Evolutionary conservation across 2,888 invertebrate genomes (phyloP).

Genomic region (Cremastinae sp.): DNA sequence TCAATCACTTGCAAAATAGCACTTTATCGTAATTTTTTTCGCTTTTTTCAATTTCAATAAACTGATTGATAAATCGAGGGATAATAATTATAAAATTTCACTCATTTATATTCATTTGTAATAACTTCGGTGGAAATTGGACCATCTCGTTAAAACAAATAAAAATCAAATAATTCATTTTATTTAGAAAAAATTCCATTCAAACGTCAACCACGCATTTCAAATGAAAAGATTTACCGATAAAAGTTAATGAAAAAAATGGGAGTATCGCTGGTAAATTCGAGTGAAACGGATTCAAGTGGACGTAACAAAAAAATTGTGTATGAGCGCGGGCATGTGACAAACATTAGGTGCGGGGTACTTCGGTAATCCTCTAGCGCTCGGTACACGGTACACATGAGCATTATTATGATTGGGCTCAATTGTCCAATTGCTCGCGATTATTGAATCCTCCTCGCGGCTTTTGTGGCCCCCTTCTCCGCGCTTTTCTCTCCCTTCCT

Average conservation of each 20-base stretch:
- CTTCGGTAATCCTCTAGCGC: slow-evolving; percentile 46
- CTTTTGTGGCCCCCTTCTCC: slow-evolving; percentile 44
- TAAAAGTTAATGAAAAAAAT: background rate
- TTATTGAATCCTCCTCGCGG: slow-evolving; percentile 76
- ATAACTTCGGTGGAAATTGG: background rate
- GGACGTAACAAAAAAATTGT: background rate
- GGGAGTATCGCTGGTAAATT: background rate
- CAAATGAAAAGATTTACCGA: background rate
- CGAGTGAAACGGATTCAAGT: background rate
- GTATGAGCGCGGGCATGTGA: background rate
- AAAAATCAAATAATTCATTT: too few species aligned
- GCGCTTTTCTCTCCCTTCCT: slow-evolving; percentile 7
- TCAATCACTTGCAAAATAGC: too few species aligned
- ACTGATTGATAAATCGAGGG: too few species aligned
- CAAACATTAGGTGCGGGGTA: slow-evolving; percentile 15
- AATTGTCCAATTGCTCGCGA: slow-evolving; percentile 79
- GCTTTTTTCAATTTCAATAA: too few species aligned
- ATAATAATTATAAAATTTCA: too few species aligned
- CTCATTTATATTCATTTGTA: background rate
- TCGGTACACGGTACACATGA: slow-evolving; percentile 62
- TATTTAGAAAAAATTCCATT: background rate
- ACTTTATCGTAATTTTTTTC: too few species aligned
- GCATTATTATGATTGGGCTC: slow-evolving; percentile 79
- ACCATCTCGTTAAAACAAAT: too few species aligned
- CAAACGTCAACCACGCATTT: background rate